Conservation (phyloP, 2,797 vertebrate species). For the Psittacula derbiana region DNA sequence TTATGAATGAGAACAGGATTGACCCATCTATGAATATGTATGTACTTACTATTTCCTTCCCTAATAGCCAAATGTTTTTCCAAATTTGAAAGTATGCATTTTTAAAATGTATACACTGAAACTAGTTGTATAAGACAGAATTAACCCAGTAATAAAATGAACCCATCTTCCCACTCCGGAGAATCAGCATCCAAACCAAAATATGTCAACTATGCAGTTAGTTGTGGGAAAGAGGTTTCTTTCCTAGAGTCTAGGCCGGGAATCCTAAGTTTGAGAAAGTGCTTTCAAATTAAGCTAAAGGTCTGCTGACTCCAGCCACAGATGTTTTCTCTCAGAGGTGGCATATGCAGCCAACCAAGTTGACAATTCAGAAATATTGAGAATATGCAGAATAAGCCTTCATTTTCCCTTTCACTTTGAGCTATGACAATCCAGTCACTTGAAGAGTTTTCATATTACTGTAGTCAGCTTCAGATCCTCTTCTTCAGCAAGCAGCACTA, state of each 20-base stretch:
- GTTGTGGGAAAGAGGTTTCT: slow-evolving; percentile 17
- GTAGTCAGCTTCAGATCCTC: background rate
- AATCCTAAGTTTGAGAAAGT: slow-evolving; percentile 25
- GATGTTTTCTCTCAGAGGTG: slow-evolving; percentile 24
- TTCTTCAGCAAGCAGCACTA: background rate
- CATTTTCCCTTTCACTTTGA: background rate
- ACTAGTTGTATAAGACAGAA: background rate
- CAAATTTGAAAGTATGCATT: background rate
- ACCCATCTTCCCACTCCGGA: background rate
- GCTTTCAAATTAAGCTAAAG: slow-evolving; percentile 27
- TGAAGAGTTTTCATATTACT: background rate
- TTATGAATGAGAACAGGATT: background rate
- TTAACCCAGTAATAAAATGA: background rate
- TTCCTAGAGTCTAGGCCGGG: background rate
- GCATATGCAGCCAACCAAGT: background rate
- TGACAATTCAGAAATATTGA: background rate
- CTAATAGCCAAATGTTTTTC: background rate
- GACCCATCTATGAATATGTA: background rate
- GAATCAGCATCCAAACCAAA: slow-evolving; percentile 20
- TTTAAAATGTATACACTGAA: background rate
- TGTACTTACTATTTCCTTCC: background rate
- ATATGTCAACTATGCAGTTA: background rate
- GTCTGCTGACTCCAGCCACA: background rate
- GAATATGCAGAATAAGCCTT: background rate
- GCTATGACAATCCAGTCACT: background rate